These are phyloP conservation scores for Sus cebifrons DNA, from an alignment of 2,797 vertebrate genomes.

Conservation along the genomic window DNA sequence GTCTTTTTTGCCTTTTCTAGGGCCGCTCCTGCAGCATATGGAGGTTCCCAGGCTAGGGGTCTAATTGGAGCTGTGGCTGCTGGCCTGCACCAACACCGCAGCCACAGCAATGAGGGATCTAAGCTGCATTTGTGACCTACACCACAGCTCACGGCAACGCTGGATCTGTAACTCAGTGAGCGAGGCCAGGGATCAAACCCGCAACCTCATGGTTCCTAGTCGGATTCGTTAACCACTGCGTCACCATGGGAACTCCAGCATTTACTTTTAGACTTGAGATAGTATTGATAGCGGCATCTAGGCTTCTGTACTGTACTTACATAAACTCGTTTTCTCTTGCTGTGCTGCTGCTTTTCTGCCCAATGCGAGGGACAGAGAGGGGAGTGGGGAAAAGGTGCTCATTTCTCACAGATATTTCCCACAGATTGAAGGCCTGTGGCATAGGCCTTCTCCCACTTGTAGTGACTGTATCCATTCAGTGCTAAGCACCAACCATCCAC, in stretches of 20 bases:
- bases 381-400: background rate
- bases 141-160: too few species aligned
- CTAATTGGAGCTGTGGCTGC: too few species aligned
- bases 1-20: too few species aligned
- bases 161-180: too few species aligned
- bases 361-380: background rate
- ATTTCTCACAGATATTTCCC: background rate
- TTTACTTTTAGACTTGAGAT: constrained; percentile 50
- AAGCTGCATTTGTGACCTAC: too few species aligned
- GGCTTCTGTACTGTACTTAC: background rate
- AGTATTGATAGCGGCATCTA: background rate
- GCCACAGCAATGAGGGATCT: too few species aligned
- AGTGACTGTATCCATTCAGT: background rate
- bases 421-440: background rate
- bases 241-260: background rate
- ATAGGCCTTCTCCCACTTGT: background rate
- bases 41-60: too few species aligned
- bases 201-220: too few species aligned
- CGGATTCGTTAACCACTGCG: too few species aligned
- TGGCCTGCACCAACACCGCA: too few species aligned
- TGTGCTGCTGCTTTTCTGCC: background rate
- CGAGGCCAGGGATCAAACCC: too few species aligned
- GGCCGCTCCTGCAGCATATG: too few species aligned
- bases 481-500: background rate
- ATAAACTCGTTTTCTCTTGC: background rate